A percentile compares a stretch with the other conserved stretches of the same genome.
Evolutionary conservation across 1,140 invertebrate species (phyloP).

Genomic region (Rhyzopertha dominica): DNA sequence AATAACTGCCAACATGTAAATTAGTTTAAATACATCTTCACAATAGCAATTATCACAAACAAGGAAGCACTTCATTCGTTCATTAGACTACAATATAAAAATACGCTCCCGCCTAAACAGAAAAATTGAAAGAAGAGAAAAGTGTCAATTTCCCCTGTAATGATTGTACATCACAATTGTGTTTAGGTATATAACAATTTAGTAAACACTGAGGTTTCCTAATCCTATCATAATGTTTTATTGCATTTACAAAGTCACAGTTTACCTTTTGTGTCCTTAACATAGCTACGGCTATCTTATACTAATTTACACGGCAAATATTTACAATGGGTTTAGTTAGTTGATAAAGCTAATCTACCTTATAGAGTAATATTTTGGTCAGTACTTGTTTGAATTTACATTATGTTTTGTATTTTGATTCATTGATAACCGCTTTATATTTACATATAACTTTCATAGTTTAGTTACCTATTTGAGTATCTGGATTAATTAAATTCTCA

Average conservation of each 20-base stretch:
- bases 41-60: constrained; percentile 15
- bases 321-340: constrained; percentile 11
- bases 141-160: constrained; percentile 21
- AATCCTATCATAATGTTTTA: too few relatives aligned
- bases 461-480: too few relatives aligned
- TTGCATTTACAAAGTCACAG: constrained; percentile 17
- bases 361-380: too few relatives aligned
- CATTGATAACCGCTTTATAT: too few relatives aligned
- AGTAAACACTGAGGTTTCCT: too few relatives aligned
- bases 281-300: background rate
- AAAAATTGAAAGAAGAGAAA: too few relatives aligned
- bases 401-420: too few relatives aligned
- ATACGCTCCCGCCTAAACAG: constrained; percentile 9
- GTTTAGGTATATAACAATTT: constrained; percentile 18
- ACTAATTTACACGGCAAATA: constrained; percentile 1
- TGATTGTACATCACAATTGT: constrained; percentile 28
- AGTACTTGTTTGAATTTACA: too few relatives aligned
- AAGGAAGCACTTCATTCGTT: constrained; percentile 16
- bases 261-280: constrained; percentile 8
- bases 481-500: too few relatives aligned
- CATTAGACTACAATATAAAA: constrained; percentile 6
- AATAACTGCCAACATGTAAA: constrained; percentile 11
- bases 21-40: constrained; percentile 17
- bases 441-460: too few relatives aligned
- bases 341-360: constrained; percentile 10